Conservation (phyloP, 2,888 invertebrate genomes). For the Drosophila cyrtoloma region DNA sequence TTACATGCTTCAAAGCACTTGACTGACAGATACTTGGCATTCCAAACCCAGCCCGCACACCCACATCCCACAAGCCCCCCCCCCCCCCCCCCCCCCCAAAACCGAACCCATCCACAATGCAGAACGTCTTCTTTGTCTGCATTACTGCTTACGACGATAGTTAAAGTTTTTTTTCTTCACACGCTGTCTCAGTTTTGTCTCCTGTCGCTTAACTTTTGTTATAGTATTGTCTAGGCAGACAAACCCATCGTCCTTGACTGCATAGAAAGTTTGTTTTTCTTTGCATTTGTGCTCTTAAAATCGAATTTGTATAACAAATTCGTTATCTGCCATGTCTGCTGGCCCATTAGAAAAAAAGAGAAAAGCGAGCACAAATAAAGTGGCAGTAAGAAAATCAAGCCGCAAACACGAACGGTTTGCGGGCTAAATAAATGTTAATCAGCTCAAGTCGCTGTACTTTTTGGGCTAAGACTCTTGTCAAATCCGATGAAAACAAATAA, state of each 20-base stretch:
- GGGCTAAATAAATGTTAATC: conserved; percentile 75
- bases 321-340: conserved; percentile 20
- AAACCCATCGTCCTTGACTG: background rate
- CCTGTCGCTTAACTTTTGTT: conserved; percentile 64
- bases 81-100: background rate
- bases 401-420: conserved; percentile 38
- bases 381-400: conserved; percentile 26
- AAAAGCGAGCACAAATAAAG: conserved; percentile 9
- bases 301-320: conserved; percentile 68
- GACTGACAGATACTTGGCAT: conserved; percentile 60
- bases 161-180: conserved; percentile 51
- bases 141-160: conserved; percentile 39
- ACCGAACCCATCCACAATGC: conserved; percentile 7
- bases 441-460: conserved; percentile 73
- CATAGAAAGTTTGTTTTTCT: conserved; percentile 27
- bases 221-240: conserved; percentile 36
- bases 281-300: conserved; percentile 52
- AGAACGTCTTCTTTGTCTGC: conserved; percentile 74
- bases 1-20: conserved; percentile 69
- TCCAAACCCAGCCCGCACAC: background rate
- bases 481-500: conserved; percentile 62
- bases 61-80: background rate
- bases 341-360: conserved; percentile 5
- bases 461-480: conserved; percentile 41
- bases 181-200: conserved; percentile 27